phyloP scores from a whole-genome alignment of 2,797 vertebrate genomes.

The Spheniscus humboldti region DNA sequence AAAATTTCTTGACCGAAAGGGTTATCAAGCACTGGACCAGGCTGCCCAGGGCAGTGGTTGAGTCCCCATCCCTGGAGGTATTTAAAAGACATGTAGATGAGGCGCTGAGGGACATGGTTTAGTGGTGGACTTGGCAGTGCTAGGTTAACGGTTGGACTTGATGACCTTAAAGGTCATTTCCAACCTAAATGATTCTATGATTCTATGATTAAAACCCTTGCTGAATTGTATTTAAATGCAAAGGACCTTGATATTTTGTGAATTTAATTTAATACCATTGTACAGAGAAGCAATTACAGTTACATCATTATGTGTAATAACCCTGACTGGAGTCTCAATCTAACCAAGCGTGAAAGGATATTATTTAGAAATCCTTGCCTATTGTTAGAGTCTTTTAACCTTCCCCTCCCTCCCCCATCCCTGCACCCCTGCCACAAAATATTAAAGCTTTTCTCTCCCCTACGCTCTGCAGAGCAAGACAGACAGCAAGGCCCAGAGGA shows the following conservation, averaged over 20 bases:
- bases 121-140: background rate
- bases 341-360: background rate
- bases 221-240: background rate
- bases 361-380: background rate
- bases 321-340: background rate
- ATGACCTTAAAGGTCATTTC: background rate
- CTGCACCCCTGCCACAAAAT: background rate
- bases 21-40: no score
- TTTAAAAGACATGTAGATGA: background rate
- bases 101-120: background rate
- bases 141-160: background rate
- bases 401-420: background rate
- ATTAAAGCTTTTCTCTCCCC: background rate
- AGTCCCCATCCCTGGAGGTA: no score
- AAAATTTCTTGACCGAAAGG: no score
- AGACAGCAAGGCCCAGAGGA: background rate
- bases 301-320: background rate
- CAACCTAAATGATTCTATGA: background rate
- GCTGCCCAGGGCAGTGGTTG: background rate
- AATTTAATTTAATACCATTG: slow-evolving; percentile 42
- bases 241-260: slow-evolving; percentile 44
- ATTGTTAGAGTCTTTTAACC: background rate
- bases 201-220: background rate
- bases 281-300: slow-evolving; percentile 50
- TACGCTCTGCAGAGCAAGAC: background rate